These are phyloP conservation scores for Carposina sasakii DNA, from an alignment of 1,140 invertebrate genomes.

Conservation along the genomic window DNA sequence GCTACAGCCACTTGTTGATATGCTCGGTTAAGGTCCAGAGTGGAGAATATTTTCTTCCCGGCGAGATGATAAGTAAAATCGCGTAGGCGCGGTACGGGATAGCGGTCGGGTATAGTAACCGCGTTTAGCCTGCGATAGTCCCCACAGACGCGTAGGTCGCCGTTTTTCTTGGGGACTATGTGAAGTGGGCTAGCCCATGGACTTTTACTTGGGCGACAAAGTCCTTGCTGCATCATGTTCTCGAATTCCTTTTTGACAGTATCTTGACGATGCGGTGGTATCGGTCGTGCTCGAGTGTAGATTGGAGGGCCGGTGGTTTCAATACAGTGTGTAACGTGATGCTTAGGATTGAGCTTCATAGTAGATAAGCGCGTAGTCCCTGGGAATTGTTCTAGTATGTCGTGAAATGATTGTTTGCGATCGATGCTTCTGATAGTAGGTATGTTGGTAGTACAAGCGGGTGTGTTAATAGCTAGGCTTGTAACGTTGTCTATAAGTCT, in stretches of 20 bases:
- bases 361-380: neutral
- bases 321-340: constrained; percentile 20
- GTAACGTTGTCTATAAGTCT: neutral
- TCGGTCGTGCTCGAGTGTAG: constrained; percentile 27
- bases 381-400: constrained; percentile 1
- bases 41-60: constrained; percentile 41
- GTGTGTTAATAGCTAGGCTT: neutral
- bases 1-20: constrained; percentile 57
- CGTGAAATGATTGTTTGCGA: neutral
- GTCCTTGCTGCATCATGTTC: constrained; percentile 32
- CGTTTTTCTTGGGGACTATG: constrained; percentile 52
- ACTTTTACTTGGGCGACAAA: constrained; percentile 41
- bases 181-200: constrained; percentile 59
- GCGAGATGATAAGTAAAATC: constrained; percentile 14
- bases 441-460: neutral
- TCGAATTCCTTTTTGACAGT: constrained; percentile 48
- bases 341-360: neutral
- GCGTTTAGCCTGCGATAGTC: constrained; percentile 66
- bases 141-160: constrained; percentile 46
- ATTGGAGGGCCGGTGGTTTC: constrained; percentile 34
- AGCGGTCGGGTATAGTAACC: constrained; percentile 43
- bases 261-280: constrained; percentile 37
- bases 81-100: constrained; percentile 19
- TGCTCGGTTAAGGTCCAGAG: constrained; percentile 59
- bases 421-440: neutral